These are phyloP conservation scores for Macropis europaea DNA, from an alignment of 2,888 invertebrate species.

Conservation along the genomic window DNA sequence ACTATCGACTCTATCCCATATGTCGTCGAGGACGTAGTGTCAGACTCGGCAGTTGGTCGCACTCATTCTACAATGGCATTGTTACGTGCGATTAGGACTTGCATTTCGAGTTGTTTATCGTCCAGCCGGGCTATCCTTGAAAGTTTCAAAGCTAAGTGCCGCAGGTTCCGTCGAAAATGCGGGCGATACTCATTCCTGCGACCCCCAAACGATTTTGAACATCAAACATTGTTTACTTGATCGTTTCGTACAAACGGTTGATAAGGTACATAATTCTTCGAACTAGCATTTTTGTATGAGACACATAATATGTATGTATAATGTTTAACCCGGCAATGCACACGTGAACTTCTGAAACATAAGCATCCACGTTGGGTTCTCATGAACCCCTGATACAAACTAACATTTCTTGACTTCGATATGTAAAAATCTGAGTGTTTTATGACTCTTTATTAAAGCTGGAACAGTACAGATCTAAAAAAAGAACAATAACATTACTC, in stretches of 20 bases:
- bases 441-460: no score
- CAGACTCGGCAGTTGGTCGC: constrained; percentile 70
- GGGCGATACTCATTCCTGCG: constrained; percentile 22
- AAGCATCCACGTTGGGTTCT: no score
- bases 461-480: no score
- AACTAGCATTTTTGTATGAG: background rate
- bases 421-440: no score
- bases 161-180: constrained; percentile 34
- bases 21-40: constrained; percentile 58
- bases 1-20: constrained; percentile 58
- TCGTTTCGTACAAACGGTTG: background rate
- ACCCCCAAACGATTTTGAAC: constrained; percentile 4
- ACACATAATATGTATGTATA: no score
- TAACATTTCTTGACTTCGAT: no score
- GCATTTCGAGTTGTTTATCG: constrained; percentile 61
- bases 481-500: no score
- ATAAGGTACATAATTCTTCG: background rate
- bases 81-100: constrained; percentile 61
- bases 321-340: no score
- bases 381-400: no score
- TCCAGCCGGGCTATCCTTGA: constrained; percentile 27
- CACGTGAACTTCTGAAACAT: no score
- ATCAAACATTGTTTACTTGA: constrained; percentile 6
- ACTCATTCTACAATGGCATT: constrained; percentile 60
- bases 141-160: constrained; percentile 37